phyloP scores from a whole-genome alignment of 2,888 invertebrate species.

The Hypolimnas misippus region DNA sequence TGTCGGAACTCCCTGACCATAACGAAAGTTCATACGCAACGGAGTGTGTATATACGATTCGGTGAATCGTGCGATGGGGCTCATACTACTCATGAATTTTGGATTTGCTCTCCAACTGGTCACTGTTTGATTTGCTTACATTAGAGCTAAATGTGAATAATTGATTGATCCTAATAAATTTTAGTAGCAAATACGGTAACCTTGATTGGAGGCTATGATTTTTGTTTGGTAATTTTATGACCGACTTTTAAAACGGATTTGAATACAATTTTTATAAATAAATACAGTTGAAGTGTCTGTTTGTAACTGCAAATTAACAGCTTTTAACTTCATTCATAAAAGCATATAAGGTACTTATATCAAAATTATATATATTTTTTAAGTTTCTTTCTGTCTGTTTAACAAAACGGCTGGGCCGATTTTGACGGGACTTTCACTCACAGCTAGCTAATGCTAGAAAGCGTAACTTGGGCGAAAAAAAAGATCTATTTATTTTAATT shows the following conservation, averaged over 20 bases:
- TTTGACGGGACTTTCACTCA: too few relatives aligned
- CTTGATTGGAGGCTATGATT: slow-evolving; percentile 31
- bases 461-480: too few relatives aligned
- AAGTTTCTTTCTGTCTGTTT: too few relatives aligned
- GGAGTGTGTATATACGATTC: slow-evolving; percentile 52
- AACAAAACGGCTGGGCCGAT: too few relatives aligned
- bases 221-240: not conserved
- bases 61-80: slow-evolving; percentile 50
- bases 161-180: slow-evolving; percentile 42
- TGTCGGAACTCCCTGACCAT: not conserved
- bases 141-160: slow-evolving; percentile 47
- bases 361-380: too few relatives aligned
- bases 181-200: slow-evolving; percentile 28
- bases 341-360: too few relatives aligned
- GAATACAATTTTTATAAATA: not conserved
- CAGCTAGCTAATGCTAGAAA: too few relatives aligned
- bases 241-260: not conserved
- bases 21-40: slow-evolving; percentile 40
- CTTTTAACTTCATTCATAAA: too few relatives aligned
- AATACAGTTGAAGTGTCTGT: too few relatives aligned
- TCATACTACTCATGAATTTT: slow-evolving; percentile 60
- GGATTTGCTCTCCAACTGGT: slow-evolving; percentile 48
- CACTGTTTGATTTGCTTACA: slow-evolving; percentile 53
- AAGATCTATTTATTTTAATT: too few relatives aligned
- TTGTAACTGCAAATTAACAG: too few relatives aligned